phyloP scores from a whole-genome alignment of 2,797 vertebrate genomes.

The Ptychobarbus kaznakovi region DNA sequence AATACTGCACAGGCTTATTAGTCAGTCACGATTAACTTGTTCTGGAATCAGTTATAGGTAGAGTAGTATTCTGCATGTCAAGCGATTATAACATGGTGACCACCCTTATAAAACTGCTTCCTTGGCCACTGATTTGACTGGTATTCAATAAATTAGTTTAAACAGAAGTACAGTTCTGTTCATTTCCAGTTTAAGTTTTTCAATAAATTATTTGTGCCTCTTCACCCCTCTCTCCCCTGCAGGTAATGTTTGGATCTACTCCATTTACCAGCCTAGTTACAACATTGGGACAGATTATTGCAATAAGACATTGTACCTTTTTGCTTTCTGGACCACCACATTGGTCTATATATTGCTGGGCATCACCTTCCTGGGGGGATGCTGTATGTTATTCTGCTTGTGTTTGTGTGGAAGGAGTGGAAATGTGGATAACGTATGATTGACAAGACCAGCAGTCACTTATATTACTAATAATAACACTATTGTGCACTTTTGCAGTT shows the following conservation, averaged over 20 bases:
- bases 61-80: background rate
- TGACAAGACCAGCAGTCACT: background rate
- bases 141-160: background rate
- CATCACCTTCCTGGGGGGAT: conserved; percentile 54
- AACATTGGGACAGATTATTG: conserved; percentile 10
- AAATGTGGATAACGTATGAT: conserved; percentile 51
- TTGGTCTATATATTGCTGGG: conserved; percentile 64
- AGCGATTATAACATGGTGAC: background rate
- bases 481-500: background rate
- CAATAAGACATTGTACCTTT: conserved; percentile 65
- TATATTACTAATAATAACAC: background rate
- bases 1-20: background rate
- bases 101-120: background rate
- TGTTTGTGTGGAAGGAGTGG: conserved; percentile 52
- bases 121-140: background rate
- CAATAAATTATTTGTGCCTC: background rate
- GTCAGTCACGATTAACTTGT: background rate
- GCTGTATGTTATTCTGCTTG: conserved; percentile 59
- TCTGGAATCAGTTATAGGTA: background rate
- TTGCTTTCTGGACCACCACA: conserved; percentile 68
- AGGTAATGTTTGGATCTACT: conserved; percentile 71
- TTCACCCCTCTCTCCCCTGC: conserved; percentile 1
- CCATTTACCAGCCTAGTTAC: conserved; percentile 63
- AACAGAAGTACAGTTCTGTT: background rate
- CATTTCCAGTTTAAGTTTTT: background rate